These are phyloP conservation scores for Chlorops oryzae DNA, from an alignment of 1,140 invertebrate species.

Conservation along the genomic window DNA sequence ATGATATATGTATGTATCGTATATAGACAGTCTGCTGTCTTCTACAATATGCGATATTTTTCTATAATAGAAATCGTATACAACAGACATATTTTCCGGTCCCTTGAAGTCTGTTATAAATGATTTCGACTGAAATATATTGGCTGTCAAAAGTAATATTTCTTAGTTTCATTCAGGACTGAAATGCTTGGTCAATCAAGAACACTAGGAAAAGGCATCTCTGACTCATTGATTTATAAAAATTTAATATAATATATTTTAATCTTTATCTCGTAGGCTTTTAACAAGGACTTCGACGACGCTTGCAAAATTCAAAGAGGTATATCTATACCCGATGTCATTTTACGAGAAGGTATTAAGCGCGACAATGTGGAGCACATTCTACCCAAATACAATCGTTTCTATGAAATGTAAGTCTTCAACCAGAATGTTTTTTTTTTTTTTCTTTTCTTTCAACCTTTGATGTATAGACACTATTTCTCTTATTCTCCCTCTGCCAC, in stretches of 20 bases:
- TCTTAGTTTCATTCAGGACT: not conserved
- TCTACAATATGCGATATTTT: too few species aligned
- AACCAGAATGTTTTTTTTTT: not conserved
- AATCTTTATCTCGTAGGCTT: conserved; percentile 56
- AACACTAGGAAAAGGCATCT: not conserved
- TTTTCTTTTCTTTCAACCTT: conserved; percentile 1
- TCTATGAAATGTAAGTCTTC: conserved; percentile 63
- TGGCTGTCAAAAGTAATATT: too few species aligned
- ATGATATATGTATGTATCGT: too few species aligned
- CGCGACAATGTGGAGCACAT: conserved; percentile 80
- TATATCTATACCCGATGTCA: conserved; percentile 89
- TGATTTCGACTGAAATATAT: too few species aligned
- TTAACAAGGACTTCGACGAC: conserved; percentile 95
- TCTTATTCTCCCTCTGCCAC: too few species aligned
- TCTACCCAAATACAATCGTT: conserved; percentile 73
- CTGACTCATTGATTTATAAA: too few species aligned
- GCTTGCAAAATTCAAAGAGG: conserved; percentile 74
- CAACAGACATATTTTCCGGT: too few species aligned
- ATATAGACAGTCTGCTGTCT: too few species aligned
- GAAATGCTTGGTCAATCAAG: not conserved
- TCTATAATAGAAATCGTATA: too few species aligned
- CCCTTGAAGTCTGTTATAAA: too few species aligned
- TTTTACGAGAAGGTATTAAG: conserved; percentile 74
- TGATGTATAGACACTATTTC: not conserved
- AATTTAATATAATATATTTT: not conserved